Evolutionary conservation across 2,888 invertebrate species (phyloP), one percentile per base, ranked within the genome.

Genomic region (Rhabditophanes sp.): DNA sequence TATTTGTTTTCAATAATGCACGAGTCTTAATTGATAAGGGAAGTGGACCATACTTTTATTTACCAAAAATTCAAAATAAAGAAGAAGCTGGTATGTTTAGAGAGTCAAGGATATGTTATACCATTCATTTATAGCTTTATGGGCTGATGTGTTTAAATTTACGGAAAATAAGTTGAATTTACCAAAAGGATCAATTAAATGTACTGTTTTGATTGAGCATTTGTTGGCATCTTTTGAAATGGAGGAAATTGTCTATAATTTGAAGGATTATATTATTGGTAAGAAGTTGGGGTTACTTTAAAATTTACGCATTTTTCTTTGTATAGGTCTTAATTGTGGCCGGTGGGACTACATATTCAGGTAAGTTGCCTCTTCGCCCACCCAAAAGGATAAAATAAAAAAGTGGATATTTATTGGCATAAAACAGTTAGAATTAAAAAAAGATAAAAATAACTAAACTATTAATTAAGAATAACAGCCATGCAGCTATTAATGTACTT

Each of bases 201-300:
- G 76, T 2, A 77, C 77, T 50, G 77, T 78, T 15, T 66, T 78
- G 21, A 77, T 78, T 39, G 78, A 78, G 65, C 78, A 78, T 54
- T 73, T 78, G 39, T 61, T 77, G 8, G 75, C 77, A 0, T 69
- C 73, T 3, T 41, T 41, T 30, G 31, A 46, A 66, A 69, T 76
- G 67, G 76, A 78, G 29, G 75, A 76, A 56, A 78, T 78, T 40
- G 68, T 78, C 34, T 77, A 71, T 62, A 75, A 74, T 9, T 61
- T 78, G 23, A 72, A 67, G 44, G 74, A 77, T 35, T 76, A 78
- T 64, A 76, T 77, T 0, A 64, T 77, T 22, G 78, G 78, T n/a
- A n/a, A n/a, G n/a, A n/a, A n/a, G n/a, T n/a, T n/a, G n/a, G n/a
- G n/a, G n/a, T n/a, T n/a, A n/a, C n/a, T n/a, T n/a, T n/a, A n/a